Evolutionary conservation across 2,888 invertebrate genomes (phyloP).

Genomic region (Bhutanitis thaidina): DNA sequence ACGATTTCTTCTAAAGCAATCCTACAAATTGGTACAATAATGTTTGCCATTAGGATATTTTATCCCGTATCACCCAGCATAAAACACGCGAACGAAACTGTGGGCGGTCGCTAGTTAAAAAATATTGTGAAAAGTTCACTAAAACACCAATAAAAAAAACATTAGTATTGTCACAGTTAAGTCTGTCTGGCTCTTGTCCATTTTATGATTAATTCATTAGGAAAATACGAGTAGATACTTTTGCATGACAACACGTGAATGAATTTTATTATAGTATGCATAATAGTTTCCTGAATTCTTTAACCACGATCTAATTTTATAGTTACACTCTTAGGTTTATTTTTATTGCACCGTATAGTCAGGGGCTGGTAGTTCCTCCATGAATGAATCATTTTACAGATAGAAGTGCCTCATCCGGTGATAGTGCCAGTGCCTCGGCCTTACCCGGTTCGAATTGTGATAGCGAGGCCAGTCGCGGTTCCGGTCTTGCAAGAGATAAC

Average conservation of each 20-base stretch:
- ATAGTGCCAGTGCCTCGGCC: slow-evolving; percentile 88
- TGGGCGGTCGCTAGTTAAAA: no score
- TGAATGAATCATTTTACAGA: slow-evolving; percentile 60
- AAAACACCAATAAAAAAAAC: no score
- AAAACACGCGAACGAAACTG: no score
- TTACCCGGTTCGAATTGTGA: slow-evolving; percentile 86
- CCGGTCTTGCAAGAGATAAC: slow-evolving; percentile 81
- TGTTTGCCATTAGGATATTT: no score
- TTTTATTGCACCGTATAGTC: slow-evolving; percentile 17
- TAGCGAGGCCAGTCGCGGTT: slow-evolving; percentile 85
- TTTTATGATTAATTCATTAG: no score
- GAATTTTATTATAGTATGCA: neutral
- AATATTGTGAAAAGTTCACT: no score
- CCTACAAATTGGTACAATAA: no score
- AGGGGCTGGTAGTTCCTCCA: slow-evolving; percentile 22
- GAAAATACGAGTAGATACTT: no score
- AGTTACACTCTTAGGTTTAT: neutral
- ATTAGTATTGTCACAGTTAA: no score
- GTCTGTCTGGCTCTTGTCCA: no score
- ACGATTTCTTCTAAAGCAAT: no score
- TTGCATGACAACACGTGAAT: slow-evolving; percentile 9
- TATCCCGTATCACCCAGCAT: no score
- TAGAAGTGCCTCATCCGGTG: slow-evolving; percentile 87
- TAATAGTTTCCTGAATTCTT: slow-evolving; percentile 9
- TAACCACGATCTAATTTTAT: slow-evolving; percentile 3